Evolutionary conservation across 2,888 invertebrate species (phyloP).

Genomic region (Xanthia togata): DNA sequence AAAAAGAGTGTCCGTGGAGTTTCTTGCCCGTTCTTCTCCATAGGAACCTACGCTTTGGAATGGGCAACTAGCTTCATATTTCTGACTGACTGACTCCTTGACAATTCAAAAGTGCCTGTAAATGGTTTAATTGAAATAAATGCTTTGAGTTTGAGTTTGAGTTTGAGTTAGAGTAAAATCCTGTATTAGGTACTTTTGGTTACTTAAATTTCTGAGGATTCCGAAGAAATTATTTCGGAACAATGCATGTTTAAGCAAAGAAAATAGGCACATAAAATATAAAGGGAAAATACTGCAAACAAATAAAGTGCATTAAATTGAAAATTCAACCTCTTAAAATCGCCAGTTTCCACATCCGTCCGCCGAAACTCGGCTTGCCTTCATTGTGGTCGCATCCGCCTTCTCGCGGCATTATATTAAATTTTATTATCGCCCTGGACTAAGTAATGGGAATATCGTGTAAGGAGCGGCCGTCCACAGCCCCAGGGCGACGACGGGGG

Average conservation of each 20-base stretch:
- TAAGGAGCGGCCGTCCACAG: conserved; percentile 89
- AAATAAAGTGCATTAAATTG: conserved; percentile 46
- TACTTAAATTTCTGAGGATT: background rate
- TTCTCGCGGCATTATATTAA: conserved; percentile 89
- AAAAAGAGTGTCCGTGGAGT: too few relatives aligned
- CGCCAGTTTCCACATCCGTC: conserved; percentile 66
- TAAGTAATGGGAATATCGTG: conserved; percentile 91
- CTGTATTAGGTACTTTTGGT: background rate
- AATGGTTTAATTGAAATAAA: too few relatives aligned
- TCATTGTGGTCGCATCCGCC: conserved; percentile 85
- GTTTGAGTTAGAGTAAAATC: too few relatives aligned
- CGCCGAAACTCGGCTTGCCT: conserved; percentile 71
- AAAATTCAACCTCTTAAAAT: conserved; percentile 67
- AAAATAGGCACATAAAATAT: background rate
- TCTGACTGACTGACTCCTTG: too few relatives aligned
- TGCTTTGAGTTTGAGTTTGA: too few relatives aligned
- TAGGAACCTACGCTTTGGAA: too few relatives aligned
- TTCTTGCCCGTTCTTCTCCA: too few relatives aligned
- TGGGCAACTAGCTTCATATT: too few relatives aligned
- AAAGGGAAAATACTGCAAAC: conserved; percentile 13
- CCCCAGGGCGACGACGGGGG: conserved; percentile 80
- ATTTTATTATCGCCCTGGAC: conserved; percentile 91
- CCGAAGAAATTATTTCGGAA: background rate
- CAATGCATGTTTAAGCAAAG: background rate
- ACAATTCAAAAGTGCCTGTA: too few relatives aligned